Evolutionary conservation across 1,140 invertebrate species (phyloP), one percentile per base, ranked within the genome.

Genomic region (Anthonomus grandis): DNA sequence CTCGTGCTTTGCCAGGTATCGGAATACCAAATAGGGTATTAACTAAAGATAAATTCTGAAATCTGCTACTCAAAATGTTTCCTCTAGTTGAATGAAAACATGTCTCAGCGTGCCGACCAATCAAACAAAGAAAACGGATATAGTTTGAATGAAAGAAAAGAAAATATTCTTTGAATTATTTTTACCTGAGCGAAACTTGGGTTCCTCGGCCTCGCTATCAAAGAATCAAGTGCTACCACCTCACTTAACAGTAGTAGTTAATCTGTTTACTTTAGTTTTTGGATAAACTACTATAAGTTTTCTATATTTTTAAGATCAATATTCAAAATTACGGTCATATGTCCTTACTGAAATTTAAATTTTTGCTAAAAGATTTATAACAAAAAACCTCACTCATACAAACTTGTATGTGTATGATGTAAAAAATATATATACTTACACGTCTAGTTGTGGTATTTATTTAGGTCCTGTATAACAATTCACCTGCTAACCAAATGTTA

Each of bases 401-500:
- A n/a, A n/a, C n/a, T n/a, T n/a, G n/a, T n/a, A n/a, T n/a, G n/a
- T n/a, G n/a, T n/a, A n/a, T n/a, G n/a, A n/a, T n/a, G n/a, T n/a
- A n/a, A n/a, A n/a, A n/a, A n/a, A n/a, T n/a, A n/a, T n/a, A n/a
- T n/a, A n/a, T n/a, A n/a, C n/a, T n/a, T n/a, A n/a, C n/a, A n/a
- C n/a, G n/a, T n/a, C n/a, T 37, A 38, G 45, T 46, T 38, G 39
- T 37, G 38, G 19, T 55, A 37, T 55, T 55, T 55, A 46, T 37
- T 55, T 46, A 55, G 52, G 52, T 13, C 36, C 50, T n/a, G n/a
- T n/a, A 53, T 44, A 44, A 27, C 39, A 53, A 53, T 56, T 48
- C 54, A 57, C 45, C 54, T 44, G 45, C 42, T 42, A 57, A 44
- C 10, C 39, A 49, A 57, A 57, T 57, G 54, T 57, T 57, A 57